These are phyloP conservation scores for Drosophila bocqueti DNA, from an alignment of 1,140 invertebrate species.

Conservation along the genomic window DNA sequence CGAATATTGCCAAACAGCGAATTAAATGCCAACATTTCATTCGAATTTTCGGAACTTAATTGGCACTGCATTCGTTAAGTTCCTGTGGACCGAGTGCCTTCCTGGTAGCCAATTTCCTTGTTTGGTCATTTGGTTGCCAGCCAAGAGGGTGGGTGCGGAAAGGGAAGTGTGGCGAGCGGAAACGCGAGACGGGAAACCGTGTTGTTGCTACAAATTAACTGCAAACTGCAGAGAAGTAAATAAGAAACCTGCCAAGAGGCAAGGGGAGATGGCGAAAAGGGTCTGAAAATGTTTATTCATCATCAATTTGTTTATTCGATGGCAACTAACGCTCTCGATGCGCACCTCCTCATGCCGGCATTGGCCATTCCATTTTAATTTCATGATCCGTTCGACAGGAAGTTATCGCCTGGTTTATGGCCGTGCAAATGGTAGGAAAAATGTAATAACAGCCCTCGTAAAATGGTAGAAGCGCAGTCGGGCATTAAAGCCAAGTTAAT, in stretches of 20 bases:
- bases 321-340: constrained; percentile 34
- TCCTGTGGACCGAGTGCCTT: constrained; percentile 10
- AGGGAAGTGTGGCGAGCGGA: constrained; percentile 26
- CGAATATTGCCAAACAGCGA: background rate
- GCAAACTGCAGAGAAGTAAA: constrained; percentile 56
- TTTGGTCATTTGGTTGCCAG: constrained; percentile 41
- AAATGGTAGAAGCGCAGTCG: background rate
- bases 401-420: constrained; percentile 46
- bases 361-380: constrained; percentile 42
- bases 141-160: constrained; percentile 4
- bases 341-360: background rate
- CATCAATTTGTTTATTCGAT: constrained; percentile 64
- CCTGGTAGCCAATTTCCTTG: constrained; percentile 45
- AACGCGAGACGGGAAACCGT: constrained; percentile 48
- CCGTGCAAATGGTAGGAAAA: constrained; percentile 27
- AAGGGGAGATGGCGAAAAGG: background rate
- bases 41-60: constrained; percentile 32
- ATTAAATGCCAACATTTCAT: constrained; percentile 15
- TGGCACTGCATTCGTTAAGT: constrained; percentile 30
- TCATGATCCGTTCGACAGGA: constrained; percentile 36
- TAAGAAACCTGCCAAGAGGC: constrained; percentile 28
- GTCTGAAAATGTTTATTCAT: constrained; percentile 59
- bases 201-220: constrained; percentile 66
- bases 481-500: constrained; percentile 29
- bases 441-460: constrained; percentile 10